Base-by-base conservation (phyloP, 1,140 invertebrate genomes). In the Oryctes rhinoceros region DNA sequence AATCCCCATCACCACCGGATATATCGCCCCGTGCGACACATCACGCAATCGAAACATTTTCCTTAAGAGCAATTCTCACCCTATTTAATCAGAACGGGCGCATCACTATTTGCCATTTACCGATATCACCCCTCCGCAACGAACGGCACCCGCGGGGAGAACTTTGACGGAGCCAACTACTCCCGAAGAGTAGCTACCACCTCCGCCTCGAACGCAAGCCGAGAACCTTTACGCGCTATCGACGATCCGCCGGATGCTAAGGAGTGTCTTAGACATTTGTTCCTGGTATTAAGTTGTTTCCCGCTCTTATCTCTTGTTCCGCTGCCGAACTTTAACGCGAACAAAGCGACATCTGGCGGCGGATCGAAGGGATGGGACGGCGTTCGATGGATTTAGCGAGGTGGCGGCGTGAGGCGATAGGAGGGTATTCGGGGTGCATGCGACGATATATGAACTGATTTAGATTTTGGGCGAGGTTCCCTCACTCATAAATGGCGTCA, bases 31-130 rank as follows among this genome's bases (percentile, higher is more conserved):
- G 9, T 3, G 9, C 3, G 39, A 10, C 39, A 10, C 39, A 15
- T 5, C 53, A 20, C 53, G 20, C 20, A 6, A 62, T 62, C 53
- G 53, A 15, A 62, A 62, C 53, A 13, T 62, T 62, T 62, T 20
- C 15, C 13, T 62, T 62, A 62, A n/a, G 53, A 62, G 53, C 53
- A 44, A 62, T 62, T 62, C 15, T 62, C 53, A 62, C 53, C 15
- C 53, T 62, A 62, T 62, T 62, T 62, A 62, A 62, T 62, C 53
- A 62, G 20, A 62, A 20, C 53, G 53, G 5, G 39, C 39, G 53
- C 53, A 62, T 62, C 53, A n/a, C 53, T 62, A 62, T 62, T 62
- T 62, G 53, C 53, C 53, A 62, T 62, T 62, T 62, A n/a, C 53
- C 53, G 53, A 62, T 62, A 62, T 62, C 53, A 4, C 13, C 13